Percentiles rank a stretch among this genome's conserved stretches.
Evolutionary conservation across 2,113 vertebrate genomes (phyloP).

Genomic region (Tachycineta bicolor): DNA sequence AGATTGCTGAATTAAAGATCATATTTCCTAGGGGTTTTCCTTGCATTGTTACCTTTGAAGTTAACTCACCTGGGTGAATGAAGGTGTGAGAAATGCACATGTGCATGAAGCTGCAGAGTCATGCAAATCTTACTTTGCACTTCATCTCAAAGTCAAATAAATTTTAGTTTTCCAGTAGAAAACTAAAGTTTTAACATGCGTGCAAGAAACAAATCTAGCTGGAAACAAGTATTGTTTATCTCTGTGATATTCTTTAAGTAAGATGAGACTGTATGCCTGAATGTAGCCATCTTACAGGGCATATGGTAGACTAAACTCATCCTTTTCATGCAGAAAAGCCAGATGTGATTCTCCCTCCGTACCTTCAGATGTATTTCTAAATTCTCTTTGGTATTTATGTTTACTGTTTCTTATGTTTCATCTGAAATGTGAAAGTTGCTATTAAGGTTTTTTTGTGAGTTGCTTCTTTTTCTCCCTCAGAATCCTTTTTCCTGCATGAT

Average conservation of each 20-base stretch:
- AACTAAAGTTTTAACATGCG: neutral
- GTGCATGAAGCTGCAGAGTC: neutral
- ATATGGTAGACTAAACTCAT: neutral
- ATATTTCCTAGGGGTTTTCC: neutral
- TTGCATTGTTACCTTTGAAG: neutral
- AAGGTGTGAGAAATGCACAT: neutral
- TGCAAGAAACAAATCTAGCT: neutral
- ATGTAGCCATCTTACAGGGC: neutral
- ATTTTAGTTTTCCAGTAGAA: neutral
- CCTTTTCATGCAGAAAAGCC: neutral
- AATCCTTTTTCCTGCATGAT: neutral
- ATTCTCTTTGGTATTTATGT: neutral
- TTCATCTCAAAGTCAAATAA: neutral
- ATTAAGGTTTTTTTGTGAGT: neutral
- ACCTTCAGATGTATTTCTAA: neutral
- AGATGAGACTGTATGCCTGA: neutral
- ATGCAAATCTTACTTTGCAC: neutral
- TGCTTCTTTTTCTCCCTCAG: neutral
- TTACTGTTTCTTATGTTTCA: neutral
- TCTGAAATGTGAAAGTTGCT: neutral
- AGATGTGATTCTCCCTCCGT: neutral
- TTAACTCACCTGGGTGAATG: neutral
- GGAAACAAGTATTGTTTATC: neutral
- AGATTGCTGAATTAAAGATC: neutral
- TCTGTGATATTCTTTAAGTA: neutral